Conservation (phyloP, 2,797 vertebrate species). For the Psittacula derbiana region DNA sequence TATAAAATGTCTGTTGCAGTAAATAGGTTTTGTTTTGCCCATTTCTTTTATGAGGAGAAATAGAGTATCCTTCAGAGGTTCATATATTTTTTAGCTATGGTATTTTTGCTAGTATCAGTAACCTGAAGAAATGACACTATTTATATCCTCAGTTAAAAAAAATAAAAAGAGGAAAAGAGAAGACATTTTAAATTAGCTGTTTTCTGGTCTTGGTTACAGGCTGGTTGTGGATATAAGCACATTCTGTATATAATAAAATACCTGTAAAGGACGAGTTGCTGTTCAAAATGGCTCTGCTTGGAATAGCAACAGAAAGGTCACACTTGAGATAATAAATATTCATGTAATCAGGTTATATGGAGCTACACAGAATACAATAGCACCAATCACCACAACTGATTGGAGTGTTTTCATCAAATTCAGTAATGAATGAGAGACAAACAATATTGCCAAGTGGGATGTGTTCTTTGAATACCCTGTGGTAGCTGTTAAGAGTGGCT, state of each 20-base stretch:
- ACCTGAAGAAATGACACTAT: neutral
- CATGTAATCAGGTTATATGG: conserved; percentile 58
- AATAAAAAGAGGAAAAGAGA: neutral
- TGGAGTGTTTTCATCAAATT: conserved; percentile 16
- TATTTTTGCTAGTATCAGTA: neutral
- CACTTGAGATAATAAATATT: conserved; percentile 50
- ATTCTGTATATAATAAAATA: neutral
- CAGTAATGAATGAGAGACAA: neutral
- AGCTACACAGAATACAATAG: conserved; percentile 7
- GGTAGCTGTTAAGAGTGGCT: neutral
- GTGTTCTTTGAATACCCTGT: neutral
- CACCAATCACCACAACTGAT: conserved; percentile 35
- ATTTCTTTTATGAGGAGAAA: neutral
- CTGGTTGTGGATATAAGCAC: neutral
- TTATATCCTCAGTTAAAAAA: neutral
- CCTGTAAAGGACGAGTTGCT: neutral
- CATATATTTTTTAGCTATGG: neutral
- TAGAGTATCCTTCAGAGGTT: neutral
- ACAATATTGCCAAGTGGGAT: neutral
- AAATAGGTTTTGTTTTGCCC: neutral
- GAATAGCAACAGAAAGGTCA: conserved; percentile 30
- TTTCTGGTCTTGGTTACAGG: neutral
- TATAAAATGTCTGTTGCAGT: neutral
- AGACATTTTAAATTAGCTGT: neutral
- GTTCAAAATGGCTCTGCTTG: neutral